A percentile compares a stretch with the other conserved stretches of the same genome.
These are phyloP conservation scores for Eupithecia inturbata DNA, from an alignment of 2,888 invertebrate species.

Conservation along the genomic window DNA sequence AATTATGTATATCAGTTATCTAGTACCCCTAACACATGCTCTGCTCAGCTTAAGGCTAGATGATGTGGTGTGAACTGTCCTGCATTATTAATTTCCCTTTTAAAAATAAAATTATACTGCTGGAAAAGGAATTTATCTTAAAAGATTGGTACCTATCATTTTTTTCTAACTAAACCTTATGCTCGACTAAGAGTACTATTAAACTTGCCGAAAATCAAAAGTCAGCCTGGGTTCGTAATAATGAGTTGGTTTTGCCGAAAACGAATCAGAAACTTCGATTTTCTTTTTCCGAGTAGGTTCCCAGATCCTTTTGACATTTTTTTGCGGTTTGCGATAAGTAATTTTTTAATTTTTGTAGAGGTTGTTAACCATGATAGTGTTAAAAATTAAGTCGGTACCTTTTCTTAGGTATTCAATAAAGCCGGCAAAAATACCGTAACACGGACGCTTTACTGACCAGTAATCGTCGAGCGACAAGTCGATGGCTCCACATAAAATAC, in stretches of 20 bases:
- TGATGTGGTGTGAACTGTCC: too few relatives aligned
- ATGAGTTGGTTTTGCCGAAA: too few relatives aligned
- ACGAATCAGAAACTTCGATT: too few relatives aligned
- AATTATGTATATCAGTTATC: too few relatives aligned
- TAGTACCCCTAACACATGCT: too few relatives aligned
- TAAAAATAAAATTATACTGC: too few relatives aligned
- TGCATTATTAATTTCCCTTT: too few relatives aligned
- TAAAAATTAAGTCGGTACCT: neutral
- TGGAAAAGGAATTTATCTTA: too few relatives aligned
- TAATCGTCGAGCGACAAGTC: slow-evolving; percentile 58
- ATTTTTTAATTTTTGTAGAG: neutral
- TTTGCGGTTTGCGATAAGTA: neutral
- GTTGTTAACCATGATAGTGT: neutral
- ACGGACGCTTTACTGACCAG: slow-evolving; percentile 53
- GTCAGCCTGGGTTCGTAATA: too few relatives aligned
- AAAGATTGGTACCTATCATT: neutral
- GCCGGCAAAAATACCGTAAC: neutral
- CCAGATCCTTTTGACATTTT: neutral
- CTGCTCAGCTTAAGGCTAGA: too few relatives aligned
- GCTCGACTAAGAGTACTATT: neutral
- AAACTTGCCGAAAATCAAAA: neutral
- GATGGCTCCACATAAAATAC: slow-evolving; percentile 68
- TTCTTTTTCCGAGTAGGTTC: too few relatives aligned
- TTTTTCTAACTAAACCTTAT: neutral
- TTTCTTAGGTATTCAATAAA: neutral